A percentile compares a stretch with the other conserved stretches of the same genome.
These are phyloP conservation scores for Rhizomys pruinosus DNA, from an alignment of 2,113 vertebrate species.

Conservation along the genomic window DNA sequence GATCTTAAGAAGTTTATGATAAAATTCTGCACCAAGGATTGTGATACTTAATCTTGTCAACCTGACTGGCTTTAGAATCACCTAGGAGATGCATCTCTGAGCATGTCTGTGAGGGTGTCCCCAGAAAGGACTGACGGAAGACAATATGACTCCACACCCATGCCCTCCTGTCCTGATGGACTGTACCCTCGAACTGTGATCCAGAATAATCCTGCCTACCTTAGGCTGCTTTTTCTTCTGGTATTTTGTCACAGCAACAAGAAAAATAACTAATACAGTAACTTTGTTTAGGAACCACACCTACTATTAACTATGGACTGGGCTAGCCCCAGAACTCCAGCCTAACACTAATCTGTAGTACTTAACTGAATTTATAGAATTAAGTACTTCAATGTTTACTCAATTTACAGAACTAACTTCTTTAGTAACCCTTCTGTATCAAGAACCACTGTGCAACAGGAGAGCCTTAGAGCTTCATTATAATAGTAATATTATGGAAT, in stretches of 20 bases:
- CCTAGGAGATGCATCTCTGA: no score
- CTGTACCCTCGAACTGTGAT: no score
- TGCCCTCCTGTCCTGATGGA: no score
- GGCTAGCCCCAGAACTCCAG: neutral
- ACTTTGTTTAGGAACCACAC: neutral
- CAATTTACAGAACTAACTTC: neutral
- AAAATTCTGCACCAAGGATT: neutral
- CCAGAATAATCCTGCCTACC: neutral
- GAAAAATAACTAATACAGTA: neutral
- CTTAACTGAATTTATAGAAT: no score
- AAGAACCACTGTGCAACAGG: neutral
- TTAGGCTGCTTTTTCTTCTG: neutral
- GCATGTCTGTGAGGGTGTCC: no score
- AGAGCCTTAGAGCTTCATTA: neutral
- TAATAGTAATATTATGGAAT: neutral
- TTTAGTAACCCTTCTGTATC: neutral
- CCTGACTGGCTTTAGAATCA: no score
- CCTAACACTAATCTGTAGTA: no score
- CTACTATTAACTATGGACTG: neutral
- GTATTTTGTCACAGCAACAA: neutral
- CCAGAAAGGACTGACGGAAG: no score
- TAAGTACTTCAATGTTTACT: no score
- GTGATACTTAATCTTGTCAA: no score
- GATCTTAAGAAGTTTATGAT: neutral
- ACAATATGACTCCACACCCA: no score